Percentiles rank a stretch among this genome's conserved stretches.
Evolutionary conservation across 2,888 invertebrate species (phyloP).

Genomic region (Drosophila nr. perissopoda): DNA sequence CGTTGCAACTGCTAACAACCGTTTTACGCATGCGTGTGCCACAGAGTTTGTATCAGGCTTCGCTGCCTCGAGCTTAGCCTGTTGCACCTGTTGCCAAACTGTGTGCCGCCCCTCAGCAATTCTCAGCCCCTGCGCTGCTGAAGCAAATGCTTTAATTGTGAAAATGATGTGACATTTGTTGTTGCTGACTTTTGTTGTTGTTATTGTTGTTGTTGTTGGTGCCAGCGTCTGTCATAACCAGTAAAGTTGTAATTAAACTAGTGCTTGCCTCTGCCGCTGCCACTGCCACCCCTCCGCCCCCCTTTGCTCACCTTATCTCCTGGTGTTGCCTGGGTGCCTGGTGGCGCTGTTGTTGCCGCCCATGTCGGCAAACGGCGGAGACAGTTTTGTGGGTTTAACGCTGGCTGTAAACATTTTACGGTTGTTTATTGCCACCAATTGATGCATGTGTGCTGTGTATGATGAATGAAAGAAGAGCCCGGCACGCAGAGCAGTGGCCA

Average conservation of each 20-base stretch:
- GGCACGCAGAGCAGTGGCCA: slow-evolving; percentile 1
- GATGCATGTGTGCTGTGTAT: slow-evolving; percentile 62
- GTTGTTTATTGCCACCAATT: slow-evolving; percentile 71
- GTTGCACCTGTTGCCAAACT: slow-evolving; percentile 67
- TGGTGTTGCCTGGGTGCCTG: slow-evolving; percentile 21
- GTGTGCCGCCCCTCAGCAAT: slow-evolving; percentile 11
- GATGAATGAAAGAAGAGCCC: slow-evolving; percentile 34
- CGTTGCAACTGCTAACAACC: slow-evolving; percentile 66
- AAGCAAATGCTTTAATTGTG: slow-evolving; percentile 78
- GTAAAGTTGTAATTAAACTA: slow-evolving; percentile 76
- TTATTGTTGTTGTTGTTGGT: slow-evolving; percentile 33
- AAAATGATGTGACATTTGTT: slow-evolving; percentile 77
- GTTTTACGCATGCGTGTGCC: slow-evolving; percentile 80
- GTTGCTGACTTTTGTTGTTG: slow-evolving; percentile 35
- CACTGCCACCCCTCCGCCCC: neutral
- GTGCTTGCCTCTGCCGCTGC: slow-evolving; percentile 37
- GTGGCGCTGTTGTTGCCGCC: slow-evolving; percentile 59
- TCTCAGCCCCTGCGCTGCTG: slow-evolving; percentile 50
- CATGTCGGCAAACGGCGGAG: slow-evolving; percentile 46
- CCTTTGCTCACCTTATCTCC: neutral
- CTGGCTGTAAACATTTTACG: slow-evolving; percentile 71
- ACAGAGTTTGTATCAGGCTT: slow-evolving; percentile 31
- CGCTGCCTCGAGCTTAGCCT: slow-evolving; percentile 35
- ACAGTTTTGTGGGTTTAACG: slow-evolving; percentile 74
- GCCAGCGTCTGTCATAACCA: slow-evolving; percentile 74